Evolutionary conservation across 2,113 vertebrate species (phyloP), one percentile per base, ranked within the genome.

Genomic region (Pangasianodon gigas): DNA sequence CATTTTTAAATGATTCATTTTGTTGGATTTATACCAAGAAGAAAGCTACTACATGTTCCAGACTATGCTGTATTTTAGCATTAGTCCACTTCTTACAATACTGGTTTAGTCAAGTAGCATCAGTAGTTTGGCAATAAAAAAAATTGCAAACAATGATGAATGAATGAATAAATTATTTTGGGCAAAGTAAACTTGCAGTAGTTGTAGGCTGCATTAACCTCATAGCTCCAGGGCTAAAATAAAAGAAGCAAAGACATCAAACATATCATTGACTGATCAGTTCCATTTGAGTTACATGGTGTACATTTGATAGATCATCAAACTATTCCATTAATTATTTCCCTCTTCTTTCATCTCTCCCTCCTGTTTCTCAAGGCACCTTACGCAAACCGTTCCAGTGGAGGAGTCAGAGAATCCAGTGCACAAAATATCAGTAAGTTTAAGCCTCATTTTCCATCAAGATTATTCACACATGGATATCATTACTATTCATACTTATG

Each of bases 391-490:
- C 75, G 48, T 87, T 90, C 92, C 58, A 91, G 92, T 79, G 91
- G 88, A 91, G 91, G 48, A 88, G 86, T 92, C 48, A 85, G 91
- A 86, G 90, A 93, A 80, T 92, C 87, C 90, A 89, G 79, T 88
- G 75, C 86, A 91, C 93, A 90, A 29, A 93, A 88, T 75, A 84
- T 91, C 94, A 94, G 96, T 96, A 79, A 94, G 91, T 85, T 65
- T 89, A 41, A 51, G 26, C 60, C 16, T 32, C 24, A 37, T 82
- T 84, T 88, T 88, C 32, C 29, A 65, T 83, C 14, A 87, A 13
- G 24, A 21, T 24, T 29, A 6, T 67, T 69, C 29, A 51, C 48
- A 52, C 48, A 80, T 48, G 4, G 26, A n/a, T 51, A 51, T 67
- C 60, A 32, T 13, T 56, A 71, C 48, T 24, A 26, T 41, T 75